Evolutionary conservation across 2,888 invertebrate species (phyloP).

Genomic region (Steromphala cineraria): DNA sequence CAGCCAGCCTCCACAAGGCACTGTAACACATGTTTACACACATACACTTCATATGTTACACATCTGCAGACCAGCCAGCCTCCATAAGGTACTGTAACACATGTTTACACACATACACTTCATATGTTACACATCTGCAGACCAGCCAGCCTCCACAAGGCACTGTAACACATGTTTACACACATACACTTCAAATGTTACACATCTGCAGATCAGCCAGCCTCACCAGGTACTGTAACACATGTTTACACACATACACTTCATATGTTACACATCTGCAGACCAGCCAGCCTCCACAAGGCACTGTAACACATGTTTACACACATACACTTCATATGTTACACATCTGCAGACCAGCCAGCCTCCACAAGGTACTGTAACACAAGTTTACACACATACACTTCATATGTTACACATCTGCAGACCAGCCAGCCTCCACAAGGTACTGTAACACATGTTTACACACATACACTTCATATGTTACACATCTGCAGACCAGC

Average conservation of each 20-base stretch:
- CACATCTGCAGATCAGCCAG: conserved; percentile 86
- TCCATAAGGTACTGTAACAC: conserved; percentile 89
- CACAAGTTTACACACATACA: neutral
- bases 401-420: conserved; percentile 77
- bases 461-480: neutral
- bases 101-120: neutral
- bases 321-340: neutral
- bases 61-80: conserved; percentile 87
- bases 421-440: conserved; percentile 88
- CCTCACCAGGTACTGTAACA: conserved; percentile 79
- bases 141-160: conserved; percentile 90
- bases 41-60: neutral
- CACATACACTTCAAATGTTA: neutral
- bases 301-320: conserved; percentile 81
- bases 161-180: conserved; percentile 81
- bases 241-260: too few species aligned
- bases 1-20: conserved; percentile 92
- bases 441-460: conserved; percentile 83
- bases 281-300: conserved; percentile 91
- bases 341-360: conserved; percentile 85
- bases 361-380: conserved; percentile 90
- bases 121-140: conserved; percentile 78
- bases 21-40: conserved; percentile 77
- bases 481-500: conserved; percentile 83
- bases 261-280: too few species aligned